phyloP scores from a whole-genome alignment of 2,797 vertebrate species.

The Hafferia zeledoni region DNA sequence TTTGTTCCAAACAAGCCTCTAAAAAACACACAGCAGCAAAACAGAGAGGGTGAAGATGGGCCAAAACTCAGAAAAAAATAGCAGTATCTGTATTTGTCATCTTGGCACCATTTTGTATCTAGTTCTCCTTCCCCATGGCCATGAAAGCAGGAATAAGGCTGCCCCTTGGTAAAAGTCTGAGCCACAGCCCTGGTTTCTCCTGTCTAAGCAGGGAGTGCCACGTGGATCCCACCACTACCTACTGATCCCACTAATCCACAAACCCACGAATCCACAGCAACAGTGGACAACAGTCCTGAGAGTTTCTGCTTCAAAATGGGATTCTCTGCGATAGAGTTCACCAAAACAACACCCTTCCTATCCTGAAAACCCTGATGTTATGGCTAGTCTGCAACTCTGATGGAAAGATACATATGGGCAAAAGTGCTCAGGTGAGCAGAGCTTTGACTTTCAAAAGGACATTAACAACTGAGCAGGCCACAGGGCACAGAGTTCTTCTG shows the following conservation, averaged over 20 bases:
- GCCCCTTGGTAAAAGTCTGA: not conserved
- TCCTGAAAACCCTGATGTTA: not conserved
- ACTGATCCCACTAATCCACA: not conserved
- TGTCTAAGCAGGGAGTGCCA: rapidly evolving
- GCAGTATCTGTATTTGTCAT: rapidly evolving
- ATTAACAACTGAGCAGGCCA: not conserved
- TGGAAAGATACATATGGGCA: rapidly evolving
- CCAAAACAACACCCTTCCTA: not conserved
- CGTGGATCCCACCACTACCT: not conserved
- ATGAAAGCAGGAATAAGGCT: not conserved
- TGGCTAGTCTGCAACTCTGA: rapidly evolving
- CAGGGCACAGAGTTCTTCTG: not conserved
- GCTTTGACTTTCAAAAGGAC: conserved; percentile 3
- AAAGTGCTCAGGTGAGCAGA: not conserved
- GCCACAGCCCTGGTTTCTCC: not conserved
- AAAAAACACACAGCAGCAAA: not conserved
- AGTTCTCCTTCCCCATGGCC: not conserved
- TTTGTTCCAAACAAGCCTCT: not conserved
- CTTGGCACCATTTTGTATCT: not conserved
- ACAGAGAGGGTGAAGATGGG: not conserved
- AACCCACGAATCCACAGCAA: not conserved
- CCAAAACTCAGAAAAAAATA: not conserved
- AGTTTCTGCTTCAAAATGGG: not conserved
- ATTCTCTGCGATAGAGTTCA: not conserved
- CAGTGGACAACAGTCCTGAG: not conserved